phyloP scores from a whole-genome alignment of 2,113 vertebrate genomes.

The Mus pahari region DNA sequence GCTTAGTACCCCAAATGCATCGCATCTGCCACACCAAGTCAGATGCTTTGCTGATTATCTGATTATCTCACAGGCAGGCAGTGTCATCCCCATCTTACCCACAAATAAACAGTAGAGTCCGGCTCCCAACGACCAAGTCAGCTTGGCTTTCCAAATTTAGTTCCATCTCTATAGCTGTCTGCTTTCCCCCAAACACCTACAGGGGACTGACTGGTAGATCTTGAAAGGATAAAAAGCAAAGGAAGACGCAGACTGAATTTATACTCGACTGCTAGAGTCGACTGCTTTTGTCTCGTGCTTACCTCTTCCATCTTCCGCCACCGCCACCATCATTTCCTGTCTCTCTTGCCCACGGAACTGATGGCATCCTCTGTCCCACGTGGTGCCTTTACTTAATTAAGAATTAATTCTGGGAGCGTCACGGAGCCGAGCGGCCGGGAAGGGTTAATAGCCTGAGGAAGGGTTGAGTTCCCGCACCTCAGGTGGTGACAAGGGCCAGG shows the following conservation, averaged over 20 bases:
- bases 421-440: background rate
- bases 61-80: background rate
- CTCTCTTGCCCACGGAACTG: background rate
- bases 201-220: background rate
- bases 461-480: background rate
- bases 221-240: background rate
- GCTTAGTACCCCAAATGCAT: background rate
- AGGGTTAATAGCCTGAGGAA: conserved; percentile 2
- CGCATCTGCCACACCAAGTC: background rate
- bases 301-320: background rate
- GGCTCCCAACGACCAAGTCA: background rate
- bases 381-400: conserved; percentile 45
- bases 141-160: background rate
- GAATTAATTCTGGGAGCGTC: background rate
- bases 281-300: background rate
- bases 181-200: background rate
- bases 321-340: background rate
- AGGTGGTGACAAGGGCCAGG: background rate
- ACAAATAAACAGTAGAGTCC: background rate
- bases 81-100: background rate
- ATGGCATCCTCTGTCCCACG: background rate
- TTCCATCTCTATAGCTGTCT: background rate
- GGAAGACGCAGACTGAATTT: background rate
- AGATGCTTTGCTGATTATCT: background rate
- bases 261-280: background rate